These are phyloP conservation scores for Paradoxurus hermaphroditus DNA, from an alignment of 2,113 vertebrate genomes.

Conservation along the genomic window DNA sequence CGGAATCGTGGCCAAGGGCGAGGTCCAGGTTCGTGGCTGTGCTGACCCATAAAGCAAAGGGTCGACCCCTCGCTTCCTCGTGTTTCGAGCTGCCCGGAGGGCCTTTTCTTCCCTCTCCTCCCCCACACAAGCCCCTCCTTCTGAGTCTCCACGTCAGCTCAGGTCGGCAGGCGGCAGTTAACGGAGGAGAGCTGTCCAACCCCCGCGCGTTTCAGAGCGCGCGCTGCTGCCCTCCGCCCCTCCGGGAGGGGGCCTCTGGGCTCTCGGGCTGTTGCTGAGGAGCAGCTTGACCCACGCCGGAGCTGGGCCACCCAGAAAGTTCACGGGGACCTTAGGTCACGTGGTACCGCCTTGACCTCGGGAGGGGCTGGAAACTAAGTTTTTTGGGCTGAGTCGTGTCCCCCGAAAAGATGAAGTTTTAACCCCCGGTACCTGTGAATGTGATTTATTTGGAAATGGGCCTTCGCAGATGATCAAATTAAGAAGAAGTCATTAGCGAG, in stretches of 20 bases:
- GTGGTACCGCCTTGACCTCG: neutral
- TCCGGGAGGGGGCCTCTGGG: neutral
- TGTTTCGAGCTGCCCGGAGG: neutral
- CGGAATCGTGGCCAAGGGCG: neutral
- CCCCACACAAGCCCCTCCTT: neutral
- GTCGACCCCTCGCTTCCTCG: neutral
- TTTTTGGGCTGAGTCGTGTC: neutral
- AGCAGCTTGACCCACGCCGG: too few species aligned
- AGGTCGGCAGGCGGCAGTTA: neutral
- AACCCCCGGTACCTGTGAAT: neutral
- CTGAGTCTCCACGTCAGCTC: neutral
- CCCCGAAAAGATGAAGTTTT: neutral
- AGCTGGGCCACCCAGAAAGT: too few species aligned
- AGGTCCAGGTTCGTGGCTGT: neutral
- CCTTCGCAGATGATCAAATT: neutral
- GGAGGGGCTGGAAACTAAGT: neutral
- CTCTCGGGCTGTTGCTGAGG: neutral
- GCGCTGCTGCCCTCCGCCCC: neutral
- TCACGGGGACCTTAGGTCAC: neutral
- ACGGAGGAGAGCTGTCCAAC: neutral
- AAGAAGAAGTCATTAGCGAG: neutral
- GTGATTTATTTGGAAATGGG: neutral
- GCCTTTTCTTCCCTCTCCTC: neutral
- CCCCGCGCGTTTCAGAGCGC: neutral
- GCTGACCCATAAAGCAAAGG: neutral